A percentile compares a stretch with the other conserved stretches of the same genome.
These are phyloP conservation scores for Neodon shergylaensis DNA, from an alignment of 2,113 vertebrate genomes.

Conservation along the genomic window DNA sequence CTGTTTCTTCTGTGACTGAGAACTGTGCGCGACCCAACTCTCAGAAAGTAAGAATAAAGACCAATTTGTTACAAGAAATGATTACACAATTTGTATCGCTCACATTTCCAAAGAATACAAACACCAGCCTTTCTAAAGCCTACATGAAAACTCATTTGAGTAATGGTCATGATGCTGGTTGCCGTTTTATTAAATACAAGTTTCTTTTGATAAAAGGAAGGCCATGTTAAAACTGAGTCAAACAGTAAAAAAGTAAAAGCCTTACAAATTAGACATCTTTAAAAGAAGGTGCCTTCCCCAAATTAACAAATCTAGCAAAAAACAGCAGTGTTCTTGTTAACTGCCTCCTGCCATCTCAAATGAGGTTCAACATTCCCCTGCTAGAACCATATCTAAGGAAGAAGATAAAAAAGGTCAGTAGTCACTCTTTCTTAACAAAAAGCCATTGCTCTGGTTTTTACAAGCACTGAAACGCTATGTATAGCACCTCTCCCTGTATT, in stretches of 20 bases:
- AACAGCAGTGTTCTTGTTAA: constrained; percentile 19
- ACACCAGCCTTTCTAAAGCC: neutral
- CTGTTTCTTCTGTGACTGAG: neutral
- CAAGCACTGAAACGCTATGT: constrained; percentile 40
- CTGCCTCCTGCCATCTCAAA: constrained; percentile 1
- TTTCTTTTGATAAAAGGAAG: constrained; percentile 33
- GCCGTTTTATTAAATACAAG: constrained; percentile 34
- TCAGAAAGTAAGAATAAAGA: constrained; percentile 24
- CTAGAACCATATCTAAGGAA: constrained; percentile 27
- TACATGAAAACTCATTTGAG: constrained; percentile 26
- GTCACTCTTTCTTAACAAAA: neutral
- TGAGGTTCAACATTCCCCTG: neutral
- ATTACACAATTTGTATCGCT: neutral
- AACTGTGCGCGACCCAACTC: neutral
- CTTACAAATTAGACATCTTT: constrained; percentile 33
- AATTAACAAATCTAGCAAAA: constrained; percentile 3
- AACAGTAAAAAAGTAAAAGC: neutral
- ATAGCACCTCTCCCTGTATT: neutral
- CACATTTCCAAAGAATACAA: constrained; percentile 55
- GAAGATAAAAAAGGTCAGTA: neutral
- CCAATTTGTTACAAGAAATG: neutral
- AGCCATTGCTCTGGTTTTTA: neutral
- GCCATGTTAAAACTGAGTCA: neutral
- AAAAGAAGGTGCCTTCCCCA: constrained; percentile 18
- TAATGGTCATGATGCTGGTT: neutral